Percentiles rank a stretch among this genome's conserved stretches.
phyloP scores from a whole-genome alignment of 2,113 vertebrate genomes.

The Festucalex cinctus region DNA sequence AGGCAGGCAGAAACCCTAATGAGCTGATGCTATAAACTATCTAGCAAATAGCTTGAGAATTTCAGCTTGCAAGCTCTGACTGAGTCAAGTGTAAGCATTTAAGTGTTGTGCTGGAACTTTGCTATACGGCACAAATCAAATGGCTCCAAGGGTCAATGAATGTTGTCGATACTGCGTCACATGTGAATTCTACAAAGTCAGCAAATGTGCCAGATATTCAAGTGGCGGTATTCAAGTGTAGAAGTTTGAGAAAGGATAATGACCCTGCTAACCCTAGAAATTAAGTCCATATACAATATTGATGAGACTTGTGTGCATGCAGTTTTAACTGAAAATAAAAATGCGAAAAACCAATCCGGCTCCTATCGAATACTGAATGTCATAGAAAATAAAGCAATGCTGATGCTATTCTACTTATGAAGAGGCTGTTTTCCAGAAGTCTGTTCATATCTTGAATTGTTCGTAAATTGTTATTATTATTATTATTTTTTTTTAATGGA shows the following conservation, averaged over 20 bases:
- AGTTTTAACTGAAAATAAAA: neutral
- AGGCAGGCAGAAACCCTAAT: constrained; percentile 23
- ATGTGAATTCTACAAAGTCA: neutral
- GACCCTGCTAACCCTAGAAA: neutral
- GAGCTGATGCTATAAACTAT: constrained; percentile 38
- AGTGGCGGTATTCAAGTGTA: no score
- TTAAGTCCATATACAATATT: neutral
- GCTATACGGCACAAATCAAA: constrained; percentile 1
- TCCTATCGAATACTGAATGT: no score
- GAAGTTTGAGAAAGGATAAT: no score
- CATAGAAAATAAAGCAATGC: no score
- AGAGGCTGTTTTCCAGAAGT: no score
- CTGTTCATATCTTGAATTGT: no score
- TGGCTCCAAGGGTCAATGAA: neutral
- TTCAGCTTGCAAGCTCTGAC: constrained; percentile 11
- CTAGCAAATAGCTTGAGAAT: constrained; percentile 24
- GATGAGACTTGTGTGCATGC: neutral
- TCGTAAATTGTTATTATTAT: no score
- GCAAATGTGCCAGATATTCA: neutral
- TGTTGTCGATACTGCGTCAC: neutral
- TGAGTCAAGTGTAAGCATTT: neutral
- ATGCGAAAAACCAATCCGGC: no score
- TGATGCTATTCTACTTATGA: no score
- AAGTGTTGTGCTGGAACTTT: constrained; percentile 11
- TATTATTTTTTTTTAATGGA: no score